Conservation (phyloP, 64 coral and sea anemone genomes). For the Porites australiensis region DNA sequence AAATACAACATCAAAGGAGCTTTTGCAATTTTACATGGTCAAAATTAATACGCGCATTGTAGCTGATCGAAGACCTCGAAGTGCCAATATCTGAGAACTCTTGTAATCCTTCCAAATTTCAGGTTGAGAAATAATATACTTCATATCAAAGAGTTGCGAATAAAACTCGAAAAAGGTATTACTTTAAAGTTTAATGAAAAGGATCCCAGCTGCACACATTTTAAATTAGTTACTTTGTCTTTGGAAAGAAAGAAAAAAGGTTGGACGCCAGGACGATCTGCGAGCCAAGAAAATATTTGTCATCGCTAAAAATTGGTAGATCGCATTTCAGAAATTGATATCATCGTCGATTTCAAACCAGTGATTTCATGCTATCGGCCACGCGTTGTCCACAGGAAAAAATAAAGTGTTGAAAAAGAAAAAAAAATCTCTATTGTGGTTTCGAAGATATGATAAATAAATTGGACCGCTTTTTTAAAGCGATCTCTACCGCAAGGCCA, state of each 20-base stretch:
- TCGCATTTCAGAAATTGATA: constrained; percentile 20
- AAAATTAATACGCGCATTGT: too few species aligned
- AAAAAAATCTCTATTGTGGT: background rate
- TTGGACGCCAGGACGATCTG: background rate
- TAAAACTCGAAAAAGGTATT: constrained; percentile 38
- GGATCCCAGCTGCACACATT: constrained; percentile 42
- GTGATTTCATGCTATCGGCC: background rate
- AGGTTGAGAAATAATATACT: constrained; percentile 26
- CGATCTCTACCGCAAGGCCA: background rate
- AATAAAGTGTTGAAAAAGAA: background rate
- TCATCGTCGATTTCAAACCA: constrained; percentile 35
- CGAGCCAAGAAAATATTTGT: background rate
- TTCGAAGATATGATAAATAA: constrained; percentile 39
- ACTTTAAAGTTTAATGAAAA: constrained; percentile 59
- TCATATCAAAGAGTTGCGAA: background rate
- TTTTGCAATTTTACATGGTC: background rate
- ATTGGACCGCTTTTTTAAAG: background rate
- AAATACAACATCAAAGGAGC: background rate
- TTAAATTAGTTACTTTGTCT: constrained; percentile 63
- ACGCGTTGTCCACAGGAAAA: background rate
- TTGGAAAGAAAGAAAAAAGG: background rate
- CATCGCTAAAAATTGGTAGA: constrained; percentile 11
- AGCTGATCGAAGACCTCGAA: too few species aligned
- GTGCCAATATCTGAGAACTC: background rate
- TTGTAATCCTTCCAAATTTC: background rate